Base-by-base conservation (phyloP, 2,113 vertebrate species). In the Pterophyllum scalare region DNA sequence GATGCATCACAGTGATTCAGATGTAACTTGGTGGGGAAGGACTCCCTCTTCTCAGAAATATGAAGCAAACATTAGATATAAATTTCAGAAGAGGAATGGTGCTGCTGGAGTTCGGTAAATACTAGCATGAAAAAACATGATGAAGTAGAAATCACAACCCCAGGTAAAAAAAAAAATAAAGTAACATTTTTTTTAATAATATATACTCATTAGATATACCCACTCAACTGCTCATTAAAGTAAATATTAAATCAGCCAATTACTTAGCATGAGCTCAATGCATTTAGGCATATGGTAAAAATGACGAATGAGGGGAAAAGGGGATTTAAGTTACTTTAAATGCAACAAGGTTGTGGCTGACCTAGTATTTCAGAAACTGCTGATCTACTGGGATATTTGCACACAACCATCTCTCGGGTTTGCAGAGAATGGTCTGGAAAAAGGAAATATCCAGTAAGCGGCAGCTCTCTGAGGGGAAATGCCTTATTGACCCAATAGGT, bases 1-100 rank as follows among this genome's bases (percentile, higher is more conserved):
- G 77, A 77, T 83, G 60, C 67, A 72, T 61, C 38, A 19, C 77
- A 79, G 59, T 80, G 62, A 88, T 61, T 83, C 57, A 70, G 75
- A 83, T 33, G 54, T 33, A 3, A 35, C 28, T 80, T 57, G 62
- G 61, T 76, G 72, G 31, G 24, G 81, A 58, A 19, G 7, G 62
- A 80, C n/a, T 54, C 64, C 59, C 59, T 80, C 61, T 24, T 58
- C 38, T 52, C 15, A 52, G 20, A 83, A 77, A 80, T 20, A 67
- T 28, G 24, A 81, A 62, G 57, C 43, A 24, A 78, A 80, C 75
- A 40, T 57, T 20, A 70, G 28, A 28, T 46, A 72, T 54, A n/a
- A 24, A 70, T 70, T 70, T 3, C 65, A 70, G 20, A 17, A 59
- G 52, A 49, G 38, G 57, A 2, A 12, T 12, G 14, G 10, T 2